Conservation (phyloP, 1,140 invertebrate species). For the Drosophila micromelanica region DNA sequence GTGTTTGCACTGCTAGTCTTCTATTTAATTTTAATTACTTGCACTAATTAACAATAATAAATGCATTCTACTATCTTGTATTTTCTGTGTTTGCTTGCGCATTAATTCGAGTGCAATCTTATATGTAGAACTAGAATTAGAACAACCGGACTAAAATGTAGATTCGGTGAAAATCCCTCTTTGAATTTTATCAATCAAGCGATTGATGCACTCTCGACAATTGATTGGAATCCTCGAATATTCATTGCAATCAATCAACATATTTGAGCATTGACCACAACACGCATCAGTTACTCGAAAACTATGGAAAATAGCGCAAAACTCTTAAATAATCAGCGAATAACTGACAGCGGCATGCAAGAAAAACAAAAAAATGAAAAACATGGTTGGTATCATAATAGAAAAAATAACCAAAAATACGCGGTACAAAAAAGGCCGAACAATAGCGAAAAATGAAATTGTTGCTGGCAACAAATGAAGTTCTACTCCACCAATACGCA, state of each 20-base stretch:
- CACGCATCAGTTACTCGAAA: slow-evolving; percentile 15
- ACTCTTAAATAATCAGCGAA: slow-evolving; percentile 60
- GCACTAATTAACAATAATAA: slow-evolving; percentile 13
- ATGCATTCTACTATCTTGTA: background rate
- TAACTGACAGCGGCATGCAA: background rate
- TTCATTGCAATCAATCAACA: slow-evolving; percentile 40
- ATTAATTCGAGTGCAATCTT: background rate
- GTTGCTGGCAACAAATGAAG: slow-evolving; percentile 25
- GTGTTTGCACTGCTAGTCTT: background rate
- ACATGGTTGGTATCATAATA: background rate
- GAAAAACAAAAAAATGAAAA: slow-evolving; percentile 6
- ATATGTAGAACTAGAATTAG: background rate
- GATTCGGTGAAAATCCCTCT: background rate
- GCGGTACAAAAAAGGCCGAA: slow-evolving; percentile 24
- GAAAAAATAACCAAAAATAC: slow-evolving; percentile 1
- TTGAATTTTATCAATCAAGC: background rate
- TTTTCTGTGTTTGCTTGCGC: background rate
- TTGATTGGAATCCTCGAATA: slow-evolving; percentile 8
- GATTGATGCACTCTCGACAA: slow-evolving; percentile 1
- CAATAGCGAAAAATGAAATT: slow-evolving; percentile 22
- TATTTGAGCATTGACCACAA: slow-evolving; percentile 46
- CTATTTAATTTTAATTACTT: slow-evolving; percentile 27
- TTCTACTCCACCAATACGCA: slow-evolving; percentile 5
- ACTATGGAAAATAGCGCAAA: slow-evolving; percentile 37
- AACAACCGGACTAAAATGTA: background rate